Base-by-base conservation (phyloP, 2,888 invertebrate genomes). In the Phengaris arion region DNA sequence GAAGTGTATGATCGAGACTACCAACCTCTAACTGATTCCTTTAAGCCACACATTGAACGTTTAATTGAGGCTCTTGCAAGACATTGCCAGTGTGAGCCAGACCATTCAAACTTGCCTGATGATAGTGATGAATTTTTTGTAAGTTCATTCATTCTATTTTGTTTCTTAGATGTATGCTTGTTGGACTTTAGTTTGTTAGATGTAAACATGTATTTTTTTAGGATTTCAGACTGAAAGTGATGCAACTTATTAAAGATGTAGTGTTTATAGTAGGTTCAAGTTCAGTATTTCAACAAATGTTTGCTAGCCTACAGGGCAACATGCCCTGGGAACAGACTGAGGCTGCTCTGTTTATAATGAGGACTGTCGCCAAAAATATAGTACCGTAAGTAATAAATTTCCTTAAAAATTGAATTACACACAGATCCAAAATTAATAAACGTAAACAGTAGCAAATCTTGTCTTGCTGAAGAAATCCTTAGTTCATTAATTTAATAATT, bases 51-150 rank as follows among this genome's bases (percentile, higher is more conserved):
- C 86, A 96, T 99, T 76, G 98, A 98, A 89, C 94, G 98, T 82
- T 92, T 99, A n/a, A 96, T 99, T 8, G 96, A 96, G 75, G 97
- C 98, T 0, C 93, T 99, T 9, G 98, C 98, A 80, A 94, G 97
- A 77, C 99, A 99, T 87, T 98, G 98, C 83, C 98, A 99, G 92
- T 97, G 99, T 94, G 99, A 99, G 83, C 96, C 98, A 0, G 99
- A 99, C 86, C 97, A 97, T 83, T 97, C 98, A 76, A 97, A 97
- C 35, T 90, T 98, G 70, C 95, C 98, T 2, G 97, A 97, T 78
- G 97, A 97, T 76, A 96, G 95, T 0, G 98, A 98, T 83, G 97
- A 97, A 82, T 98, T 99, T 85, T 94, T 91, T 88, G 95, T 95
- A 82, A 91, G 94, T 80, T 75, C 46, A 13, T 74, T 12, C 48